Evolutionary conservation across 2,888 invertebrate species (phyloP).

Genomic region (Ennomos quercinarius): DNA sequence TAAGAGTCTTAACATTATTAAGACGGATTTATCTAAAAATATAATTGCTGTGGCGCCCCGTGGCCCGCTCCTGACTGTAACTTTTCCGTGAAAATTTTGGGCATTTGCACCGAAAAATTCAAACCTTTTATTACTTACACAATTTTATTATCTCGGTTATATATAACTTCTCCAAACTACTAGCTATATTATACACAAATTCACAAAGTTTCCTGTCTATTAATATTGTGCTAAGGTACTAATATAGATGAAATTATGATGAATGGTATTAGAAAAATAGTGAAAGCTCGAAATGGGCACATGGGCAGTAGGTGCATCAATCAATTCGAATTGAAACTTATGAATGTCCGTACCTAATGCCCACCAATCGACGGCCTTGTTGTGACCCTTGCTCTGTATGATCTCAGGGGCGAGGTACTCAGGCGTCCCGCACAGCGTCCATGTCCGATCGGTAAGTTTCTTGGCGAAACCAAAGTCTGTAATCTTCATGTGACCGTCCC

Average conservation of each 20-base stretch:
- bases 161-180: too few relatives aligned
- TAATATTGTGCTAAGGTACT: background rate
- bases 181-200: too few relatives aligned
- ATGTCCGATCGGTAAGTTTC: slow-evolving; percentile 96
- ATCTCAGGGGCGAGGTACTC: slow-evolving; percentile 99
- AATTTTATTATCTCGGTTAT: too few relatives aligned
- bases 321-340: slow-evolving; percentile 3
- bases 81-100: too few relatives aligned
- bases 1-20: too few relatives aligned
- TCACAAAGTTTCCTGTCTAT: too few relatives aligned
- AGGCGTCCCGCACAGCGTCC: slow-evolving; percentile 98
- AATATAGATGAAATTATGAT: slow-evolving; percentile 16
- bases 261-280: slow-evolving; percentile 18
- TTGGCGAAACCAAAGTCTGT: slow-evolving; percentile 99
- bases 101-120: too few relatives aligned
- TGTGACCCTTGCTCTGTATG: slow-evolving; percentile 98
- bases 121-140: too few relatives aligned
- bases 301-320: slow-evolving; percentile 12
- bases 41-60: slow-evolving; percentile 16
- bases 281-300: slow-evolving; percentile 18
- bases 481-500: slow-evolving; percentile 97
- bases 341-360: slow-evolving; percentile 89
- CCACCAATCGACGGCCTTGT: slow-evolving; percentile 99
- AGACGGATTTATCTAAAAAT: slow-evolving; percentile 14
- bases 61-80: too few relatives aligned